Evolutionary conservation across 2,797 vertebrate genomes (phyloP).

Genomic region (Crax fasciolata): DNA sequence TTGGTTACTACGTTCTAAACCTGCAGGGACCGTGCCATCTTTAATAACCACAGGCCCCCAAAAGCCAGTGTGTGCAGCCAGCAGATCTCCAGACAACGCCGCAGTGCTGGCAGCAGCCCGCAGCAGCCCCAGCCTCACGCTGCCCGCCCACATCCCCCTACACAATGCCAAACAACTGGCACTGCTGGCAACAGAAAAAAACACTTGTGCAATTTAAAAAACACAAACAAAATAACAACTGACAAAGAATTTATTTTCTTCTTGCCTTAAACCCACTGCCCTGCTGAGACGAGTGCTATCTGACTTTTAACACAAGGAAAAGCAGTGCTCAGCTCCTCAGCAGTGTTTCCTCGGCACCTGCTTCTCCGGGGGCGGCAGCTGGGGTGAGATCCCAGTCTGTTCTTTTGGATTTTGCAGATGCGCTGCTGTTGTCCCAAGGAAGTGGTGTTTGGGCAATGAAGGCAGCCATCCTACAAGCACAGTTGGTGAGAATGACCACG

Average conservation of each 20-base stretch:
- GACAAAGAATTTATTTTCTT: not conserved
- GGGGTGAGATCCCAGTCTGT: conserved; percentile 59
- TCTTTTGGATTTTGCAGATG: conserved; percentile 59
- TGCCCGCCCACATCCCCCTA: not conserved
- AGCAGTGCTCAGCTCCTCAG: conserved; percentile 30
- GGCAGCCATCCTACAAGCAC: conserved; percentile 64
- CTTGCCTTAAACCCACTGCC: not conserved
- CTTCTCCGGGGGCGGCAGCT: conserved; percentile 55
- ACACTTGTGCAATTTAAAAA: not conserved
- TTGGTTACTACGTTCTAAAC: not conserved
- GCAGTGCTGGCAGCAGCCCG: too few relatives aligned
- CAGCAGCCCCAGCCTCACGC: not conserved
- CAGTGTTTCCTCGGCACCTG: conserved; percentile 47
- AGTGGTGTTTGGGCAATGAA: conserved; percentile 28
- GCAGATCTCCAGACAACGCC: not conserved
- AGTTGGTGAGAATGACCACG: conserved; percentile 23
- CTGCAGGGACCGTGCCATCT: not conserved
- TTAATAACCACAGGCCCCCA: not conserved
- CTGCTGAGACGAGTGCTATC: not conserved
- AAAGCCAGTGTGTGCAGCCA: not conserved
- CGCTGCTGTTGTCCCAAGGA: conserved; percentile 47
- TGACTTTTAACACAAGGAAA: conserved; percentile 38
- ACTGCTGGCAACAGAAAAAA: not conserved
- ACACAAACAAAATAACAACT: not conserved
- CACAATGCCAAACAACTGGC: not conserved